Conservation (phyloP, 2,888 invertebrate species). For the Aspidiotus destructor region DNA sequence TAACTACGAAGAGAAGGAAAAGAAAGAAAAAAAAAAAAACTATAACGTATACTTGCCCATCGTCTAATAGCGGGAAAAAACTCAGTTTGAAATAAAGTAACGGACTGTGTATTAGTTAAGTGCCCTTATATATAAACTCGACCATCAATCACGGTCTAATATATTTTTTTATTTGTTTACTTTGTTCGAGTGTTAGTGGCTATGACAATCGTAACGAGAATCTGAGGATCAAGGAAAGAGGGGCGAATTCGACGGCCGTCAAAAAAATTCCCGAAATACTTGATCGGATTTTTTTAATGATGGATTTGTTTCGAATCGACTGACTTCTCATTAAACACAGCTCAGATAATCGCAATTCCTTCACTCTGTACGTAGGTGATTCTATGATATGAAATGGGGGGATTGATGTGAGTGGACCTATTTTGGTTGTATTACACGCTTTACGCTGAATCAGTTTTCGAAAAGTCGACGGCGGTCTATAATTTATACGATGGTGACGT, state of each 20-base stretch:
- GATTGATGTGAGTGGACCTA: no score
- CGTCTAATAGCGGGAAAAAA: slow-evolving; percentile 14
- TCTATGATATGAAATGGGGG: no score
- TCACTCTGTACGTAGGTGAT: no score
- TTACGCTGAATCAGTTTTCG: no score
- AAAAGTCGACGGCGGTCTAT: no score
- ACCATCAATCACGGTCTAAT: slow-evolving; percentile 28
- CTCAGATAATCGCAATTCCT: no score
- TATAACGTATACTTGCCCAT: not conserved
- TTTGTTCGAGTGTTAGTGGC: not conserved
- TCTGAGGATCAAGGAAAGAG: not conserved
- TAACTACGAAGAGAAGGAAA: not conserved
- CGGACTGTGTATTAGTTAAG: slow-evolving; percentile 29
- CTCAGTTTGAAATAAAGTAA: slow-evolving; percentile 28
- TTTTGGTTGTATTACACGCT: no score
- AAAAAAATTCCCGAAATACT: not conserved
- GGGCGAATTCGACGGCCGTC: not conserved
- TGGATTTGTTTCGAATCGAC: no score
- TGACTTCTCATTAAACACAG: no score
- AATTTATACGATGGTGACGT: no score
- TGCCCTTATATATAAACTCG: slow-evolving; percentile 24
- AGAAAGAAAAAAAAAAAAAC: no score
- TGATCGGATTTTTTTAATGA: not conserved
- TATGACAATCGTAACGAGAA: no score
- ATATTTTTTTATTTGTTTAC: not conserved